Evolutionary conservation across 2,797 vertebrate genomes (phyloP).

Genomic region (Odontamblyopus lacepedii): DNA sequence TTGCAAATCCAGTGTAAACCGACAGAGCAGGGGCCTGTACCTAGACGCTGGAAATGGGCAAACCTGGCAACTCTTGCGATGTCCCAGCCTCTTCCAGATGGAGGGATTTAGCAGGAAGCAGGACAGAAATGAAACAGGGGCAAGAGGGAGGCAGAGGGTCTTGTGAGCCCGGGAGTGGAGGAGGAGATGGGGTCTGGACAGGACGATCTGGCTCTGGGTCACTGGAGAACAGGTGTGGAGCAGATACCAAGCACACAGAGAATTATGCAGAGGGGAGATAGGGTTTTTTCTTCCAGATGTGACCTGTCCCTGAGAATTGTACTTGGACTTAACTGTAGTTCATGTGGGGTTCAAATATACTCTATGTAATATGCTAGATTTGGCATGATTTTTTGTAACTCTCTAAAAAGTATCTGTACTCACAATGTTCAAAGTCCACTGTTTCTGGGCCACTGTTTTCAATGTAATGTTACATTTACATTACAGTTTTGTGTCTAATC

Average conservation of each 20-base stretch:
- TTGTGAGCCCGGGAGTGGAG: constrained; percentile 40
- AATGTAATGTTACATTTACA: no score
- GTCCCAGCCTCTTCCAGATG: constrained; percentile 53
- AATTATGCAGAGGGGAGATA: constrained; percentile 30
- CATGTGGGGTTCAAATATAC: no score
- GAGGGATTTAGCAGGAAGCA: constrained; percentile 53
- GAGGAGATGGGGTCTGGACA: constrained; percentile 45
- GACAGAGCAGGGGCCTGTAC: constrained; percentile 22
- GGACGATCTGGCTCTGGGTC: constrained; percentile 22
- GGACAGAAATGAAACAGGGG: constrained; percentile 56
- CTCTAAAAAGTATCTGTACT: no score
- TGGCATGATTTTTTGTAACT: no score
- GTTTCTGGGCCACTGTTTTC: no score
- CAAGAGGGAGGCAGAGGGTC: constrained; percentile 15
- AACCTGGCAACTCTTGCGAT: constrained; percentile 31
- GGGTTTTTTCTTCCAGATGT: constrained; percentile 33
- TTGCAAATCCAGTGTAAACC: constrained; percentile 23
- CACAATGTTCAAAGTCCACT: no score
- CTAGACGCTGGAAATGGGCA: constrained; percentile 32
- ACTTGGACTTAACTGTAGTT: background rate
- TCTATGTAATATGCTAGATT: no score
- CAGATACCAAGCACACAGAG: constrained; percentile 34
- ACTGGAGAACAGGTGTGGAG: constrained; percentile 48
- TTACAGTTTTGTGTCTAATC: no score
- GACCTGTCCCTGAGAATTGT: constrained; percentile 15